Percentiles rank a stretch among this genome's conserved stretches.
phyloP scores from a whole-genome alignment of 30 jellyfish, hydroid and myxozoan genomes.

The Aurelia aurita complex sp. Pacific region DNA sequence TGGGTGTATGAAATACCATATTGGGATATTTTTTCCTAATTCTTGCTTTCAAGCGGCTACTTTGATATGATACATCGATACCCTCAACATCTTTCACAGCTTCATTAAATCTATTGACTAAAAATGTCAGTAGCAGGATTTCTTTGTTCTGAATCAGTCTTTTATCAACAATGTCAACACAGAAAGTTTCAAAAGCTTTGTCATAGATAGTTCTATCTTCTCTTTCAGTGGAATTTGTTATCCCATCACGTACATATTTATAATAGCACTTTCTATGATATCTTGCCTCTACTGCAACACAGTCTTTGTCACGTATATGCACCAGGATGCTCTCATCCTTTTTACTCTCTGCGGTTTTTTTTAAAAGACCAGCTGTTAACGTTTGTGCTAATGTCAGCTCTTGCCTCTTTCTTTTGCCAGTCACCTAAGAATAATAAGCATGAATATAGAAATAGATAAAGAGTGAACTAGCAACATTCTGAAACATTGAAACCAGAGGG shows the following conservation, averaged over 20 bases:
- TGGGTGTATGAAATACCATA: constrained; percentile 16
- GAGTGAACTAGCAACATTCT: no score
- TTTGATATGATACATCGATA: constrained; percentile 9
- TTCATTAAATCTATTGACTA: constrained; percentile 8
- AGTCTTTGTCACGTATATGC: constrained; percentile 39
- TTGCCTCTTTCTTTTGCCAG: constrained; percentile 28
- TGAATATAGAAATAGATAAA: no score
- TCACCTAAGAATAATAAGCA: constrained; percentile 9
- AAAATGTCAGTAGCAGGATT: constrained; percentile 10
- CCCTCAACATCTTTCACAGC: constrained; percentile 23
- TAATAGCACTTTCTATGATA: constrained; percentile 35
- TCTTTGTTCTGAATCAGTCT: constrained; percentile 18
- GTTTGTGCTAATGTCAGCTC: constrained; percentile 27
- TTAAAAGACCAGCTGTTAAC: constrained; percentile 30
- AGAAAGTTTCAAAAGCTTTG: constrained; percentile 15
- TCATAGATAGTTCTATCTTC: constrained; percentile 1
- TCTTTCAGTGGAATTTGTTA: not conserved
- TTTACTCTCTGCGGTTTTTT: constrained; percentile 24
- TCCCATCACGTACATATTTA: constrained; percentile 7
- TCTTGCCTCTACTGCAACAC: constrained; percentile 40
- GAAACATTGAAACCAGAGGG: no score
- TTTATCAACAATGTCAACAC: constrained; percentile 6
- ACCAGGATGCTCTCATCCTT: constrained; percentile 44
- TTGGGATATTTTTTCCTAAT: constrained; percentile 23
- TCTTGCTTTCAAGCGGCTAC: constrained; percentile 34